These are phyloP conservation scores for Eurosta solidaginis DNA, from an alignment of 1,140 invertebrate species.

Conservation along the genomic window DNA sequence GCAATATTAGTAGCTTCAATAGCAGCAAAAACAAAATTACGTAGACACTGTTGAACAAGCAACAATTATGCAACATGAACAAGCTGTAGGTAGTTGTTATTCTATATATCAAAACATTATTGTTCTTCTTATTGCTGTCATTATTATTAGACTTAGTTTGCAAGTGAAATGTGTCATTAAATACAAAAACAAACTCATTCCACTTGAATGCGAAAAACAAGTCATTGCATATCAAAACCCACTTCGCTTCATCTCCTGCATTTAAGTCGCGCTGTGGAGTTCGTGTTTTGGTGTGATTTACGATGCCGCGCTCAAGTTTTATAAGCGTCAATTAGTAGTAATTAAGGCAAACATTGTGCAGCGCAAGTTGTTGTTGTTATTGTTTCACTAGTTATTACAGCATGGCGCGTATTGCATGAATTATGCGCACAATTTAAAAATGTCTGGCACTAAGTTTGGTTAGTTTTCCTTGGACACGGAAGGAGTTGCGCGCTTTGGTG, in stretches of 20 bases:
- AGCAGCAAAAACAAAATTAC: not conserved
- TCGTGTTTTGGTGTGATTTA: not conserved
- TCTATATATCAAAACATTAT: not conserved
- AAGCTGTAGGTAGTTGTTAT: not conserved
- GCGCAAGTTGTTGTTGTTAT: not conserved
- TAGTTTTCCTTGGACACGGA: not conserved
- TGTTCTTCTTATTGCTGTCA: constrained; percentile 4
- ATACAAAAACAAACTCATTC: constrained; percentile 23
- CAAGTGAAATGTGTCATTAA: constrained; percentile 27
- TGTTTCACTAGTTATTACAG: not conserved
- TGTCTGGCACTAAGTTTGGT: too few species aligned
- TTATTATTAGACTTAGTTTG: constrained; percentile 24
- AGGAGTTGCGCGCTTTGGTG: not conserved
- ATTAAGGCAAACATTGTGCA: constrained; percentile 34
- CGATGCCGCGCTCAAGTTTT: constrained; percentile 11
- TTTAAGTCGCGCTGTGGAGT: too few species aligned
- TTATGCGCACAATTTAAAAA: constrained; percentile 20
- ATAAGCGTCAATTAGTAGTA: constrained; percentile 35
- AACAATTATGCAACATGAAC: not conserved
- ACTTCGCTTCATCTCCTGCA: not conserved
- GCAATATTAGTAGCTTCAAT: constrained; percentile 19
- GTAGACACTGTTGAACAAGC: not conserved
- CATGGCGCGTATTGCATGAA: constrained; percentile 22
- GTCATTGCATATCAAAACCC: not conserved
- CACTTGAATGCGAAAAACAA: not conserved